Evolutionary conservation across 2,113 vertebrate genomes (phyloP), one percentile per base, ranked within the genome.

Genomic region (Martes martes): DNA sequence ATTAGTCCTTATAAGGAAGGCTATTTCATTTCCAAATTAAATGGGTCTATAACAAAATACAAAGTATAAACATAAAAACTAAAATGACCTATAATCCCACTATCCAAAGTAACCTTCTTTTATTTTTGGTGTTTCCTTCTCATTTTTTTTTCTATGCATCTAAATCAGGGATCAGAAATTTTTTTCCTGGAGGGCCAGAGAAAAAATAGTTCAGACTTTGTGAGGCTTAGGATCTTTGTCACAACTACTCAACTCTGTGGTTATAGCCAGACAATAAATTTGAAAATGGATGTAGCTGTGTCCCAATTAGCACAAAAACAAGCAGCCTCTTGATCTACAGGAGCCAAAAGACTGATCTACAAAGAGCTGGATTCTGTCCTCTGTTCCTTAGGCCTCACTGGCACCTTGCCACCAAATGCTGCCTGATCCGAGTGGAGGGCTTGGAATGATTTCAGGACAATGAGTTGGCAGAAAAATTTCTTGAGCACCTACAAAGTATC

Each of bases 21-120:
- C 52, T 78, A 84, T 63, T 95, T 85, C 14, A n/a, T 73, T 97
- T 85, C n/a, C 50, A 92, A 83, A 81, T 94, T 84, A 80, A 96
- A 81, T 87, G 36, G 3, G 11, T 71, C 45, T 86, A 14, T 28
- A 76, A 80, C 8, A 92, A 95, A 79, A 94, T n/a, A 86, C 23
- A 69, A 61, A 42, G 7, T 31, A 23, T 47, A 52, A 91, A 55
- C 36, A 63, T 73, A 82, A 94, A 78, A 67, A 85, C 16, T 65
- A 39, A 85, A 92, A 81, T 21, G 45, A 82, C 11, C n/a, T 92
- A 65, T 79, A 73, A 74, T 69, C 61, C 31, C 11, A 79, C 8
- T 28, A 92, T 11, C 63, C 47, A 91, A 97, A 90, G 39, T 67
- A 91, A 87, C 15, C 31, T 45, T 3, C 31, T 52, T 6, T 39